phyloP scores from a whole-genome alignment of 2,113 vertebrate genomes.

The Passer domesticus region DNA sequence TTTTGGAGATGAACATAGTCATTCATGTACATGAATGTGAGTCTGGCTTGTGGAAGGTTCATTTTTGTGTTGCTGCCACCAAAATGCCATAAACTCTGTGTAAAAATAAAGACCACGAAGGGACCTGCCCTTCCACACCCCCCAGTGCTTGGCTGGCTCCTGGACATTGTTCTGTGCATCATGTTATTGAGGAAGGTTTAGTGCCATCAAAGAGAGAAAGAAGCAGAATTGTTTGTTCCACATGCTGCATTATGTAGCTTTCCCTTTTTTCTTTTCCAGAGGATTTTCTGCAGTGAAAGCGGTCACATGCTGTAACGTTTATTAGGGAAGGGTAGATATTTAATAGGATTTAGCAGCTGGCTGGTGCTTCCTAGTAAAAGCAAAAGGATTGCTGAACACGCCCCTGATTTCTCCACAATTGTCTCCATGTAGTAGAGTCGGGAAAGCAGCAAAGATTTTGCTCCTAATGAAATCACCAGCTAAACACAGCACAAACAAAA shows the following conservation, averaged over 20 bases:
- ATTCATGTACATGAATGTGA: not conserved
- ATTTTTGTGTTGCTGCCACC: slow-evolving; percentile 29
- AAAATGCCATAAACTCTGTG: not conserved
- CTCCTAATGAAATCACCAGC: not conserved
- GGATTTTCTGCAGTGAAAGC: slow-evolving; percentile 10
- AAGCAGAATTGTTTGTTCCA: slow-evolving; percentile 19
- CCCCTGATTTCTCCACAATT: not conserved
- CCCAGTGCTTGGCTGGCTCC: not conserved
- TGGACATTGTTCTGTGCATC: slow-evolving; percentile 26
- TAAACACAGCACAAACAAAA: not conserved
- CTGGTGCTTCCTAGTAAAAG: not conserved
- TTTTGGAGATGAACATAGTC: not conserved
- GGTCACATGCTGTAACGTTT: not conserved
- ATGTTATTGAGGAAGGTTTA: slow-evolving; percentile 18
- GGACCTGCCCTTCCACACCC: not conserved
- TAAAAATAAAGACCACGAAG: slow-evolving; percentile 18
- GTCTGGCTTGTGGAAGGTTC: not conserved
- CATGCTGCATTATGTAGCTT: slow-evolving; percentile 3
- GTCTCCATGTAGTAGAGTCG: not conserved
- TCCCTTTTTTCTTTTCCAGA: slow-evolving; percentile 15
- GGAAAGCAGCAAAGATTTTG: not conserved
- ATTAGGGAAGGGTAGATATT: not conserved
- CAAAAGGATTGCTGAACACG: not conserved
- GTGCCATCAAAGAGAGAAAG: slow-evolving; percentile 55
- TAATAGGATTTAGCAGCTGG: slow-evolving; percentile 25